A percentile compares a stretch with the other conserved stretches of the same genome.
These are phyloP conservation scores for Sylvia borin DNA, from an alignment of 2,797 vertebrate genomes.

Conservation along the genomic window DNA sequence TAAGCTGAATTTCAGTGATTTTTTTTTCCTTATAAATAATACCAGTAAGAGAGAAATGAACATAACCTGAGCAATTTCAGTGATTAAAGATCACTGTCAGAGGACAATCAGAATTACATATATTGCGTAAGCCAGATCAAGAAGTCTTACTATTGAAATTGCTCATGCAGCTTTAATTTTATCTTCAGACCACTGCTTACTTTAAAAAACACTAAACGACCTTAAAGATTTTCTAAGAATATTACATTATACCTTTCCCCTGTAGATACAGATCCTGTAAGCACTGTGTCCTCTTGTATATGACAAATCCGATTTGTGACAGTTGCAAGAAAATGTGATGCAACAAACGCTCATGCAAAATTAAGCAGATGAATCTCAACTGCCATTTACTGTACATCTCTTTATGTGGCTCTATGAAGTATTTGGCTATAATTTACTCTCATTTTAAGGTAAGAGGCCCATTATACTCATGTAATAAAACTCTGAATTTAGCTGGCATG, in stretches of 20 bases:
- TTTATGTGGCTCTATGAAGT: neutral
- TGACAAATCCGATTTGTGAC: neutral
- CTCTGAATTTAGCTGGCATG: neutral
- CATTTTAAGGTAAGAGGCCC: neutral
- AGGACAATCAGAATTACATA: neutral
- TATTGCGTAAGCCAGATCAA: neutral
- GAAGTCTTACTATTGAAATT: neutral
- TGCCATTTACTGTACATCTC: neutral
- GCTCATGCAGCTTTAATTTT: neutral
- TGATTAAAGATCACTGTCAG: neutral
- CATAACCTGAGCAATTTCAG: neutral
- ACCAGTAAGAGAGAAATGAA: neutral
- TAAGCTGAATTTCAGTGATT: neutral
- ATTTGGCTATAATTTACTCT: constrained; percentile 12
- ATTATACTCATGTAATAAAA: neutral
- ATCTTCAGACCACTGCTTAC: neutral
- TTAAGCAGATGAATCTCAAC: neutral
- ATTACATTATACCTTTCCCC: neutral
- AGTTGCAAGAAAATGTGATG: neutral
- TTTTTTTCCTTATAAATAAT: neutral
- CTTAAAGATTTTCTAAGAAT: neutral
- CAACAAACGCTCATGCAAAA: neutral
- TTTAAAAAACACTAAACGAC: neutral
- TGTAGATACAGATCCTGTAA: neutral
- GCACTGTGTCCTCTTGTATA: neutral